phyloP scores from a whole-genome alignment of 2,797 vertebrate species.

The Mallotus villosus region DNA sequence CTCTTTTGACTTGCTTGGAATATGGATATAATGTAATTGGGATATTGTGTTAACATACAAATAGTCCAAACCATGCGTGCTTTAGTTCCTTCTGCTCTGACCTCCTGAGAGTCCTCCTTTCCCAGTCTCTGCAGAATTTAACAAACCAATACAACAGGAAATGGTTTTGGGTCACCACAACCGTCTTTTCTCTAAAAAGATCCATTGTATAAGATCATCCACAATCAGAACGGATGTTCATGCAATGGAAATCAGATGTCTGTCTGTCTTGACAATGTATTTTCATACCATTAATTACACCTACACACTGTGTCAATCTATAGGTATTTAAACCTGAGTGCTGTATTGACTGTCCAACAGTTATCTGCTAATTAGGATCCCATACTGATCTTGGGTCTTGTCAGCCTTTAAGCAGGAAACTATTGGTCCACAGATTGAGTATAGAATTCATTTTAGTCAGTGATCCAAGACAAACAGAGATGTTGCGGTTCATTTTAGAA shows the following conservation, averaged over 20 bases:
- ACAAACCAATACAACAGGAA: conserved; percentile 59
- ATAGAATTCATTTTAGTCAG: conserved; percentile 59
- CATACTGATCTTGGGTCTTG: conserved; percentile 44
- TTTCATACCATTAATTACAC: neutral
- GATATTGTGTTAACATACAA: too few relatives aligned
- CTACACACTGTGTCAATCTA: neutral
- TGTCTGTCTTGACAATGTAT: neutral
- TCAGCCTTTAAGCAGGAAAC: conserved; percentile 62
- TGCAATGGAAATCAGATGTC: conserved; percentile 39
- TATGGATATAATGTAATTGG: neutral
- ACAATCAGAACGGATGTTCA: conserved; percentile 55
- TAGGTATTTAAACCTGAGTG: too few relatives aligned
- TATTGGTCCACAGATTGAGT: conserved; percentile 62
- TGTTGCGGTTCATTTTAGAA: conserved; percentile 62
- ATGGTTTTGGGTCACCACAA: conserved; percentile 71
- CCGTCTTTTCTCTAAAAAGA: conserved; percentile 31
- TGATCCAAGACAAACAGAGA: conserved; percentile 68
- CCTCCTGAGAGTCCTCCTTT: too few relatives aligned
- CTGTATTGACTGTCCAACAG: neutral
- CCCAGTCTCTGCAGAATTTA: conserved; percentile 25
- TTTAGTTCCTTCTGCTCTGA: too few relatives aligned
- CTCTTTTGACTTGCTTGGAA: neutral
- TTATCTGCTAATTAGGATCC: conserved; percentile 35
- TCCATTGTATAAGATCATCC: conserved; percentile 34
- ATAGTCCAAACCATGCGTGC: too few relatives aligned